phyloP scores from a whole-genome alignment of 2,113 vertebrate species.

The Brachypteracias leptosomus region DNA sequence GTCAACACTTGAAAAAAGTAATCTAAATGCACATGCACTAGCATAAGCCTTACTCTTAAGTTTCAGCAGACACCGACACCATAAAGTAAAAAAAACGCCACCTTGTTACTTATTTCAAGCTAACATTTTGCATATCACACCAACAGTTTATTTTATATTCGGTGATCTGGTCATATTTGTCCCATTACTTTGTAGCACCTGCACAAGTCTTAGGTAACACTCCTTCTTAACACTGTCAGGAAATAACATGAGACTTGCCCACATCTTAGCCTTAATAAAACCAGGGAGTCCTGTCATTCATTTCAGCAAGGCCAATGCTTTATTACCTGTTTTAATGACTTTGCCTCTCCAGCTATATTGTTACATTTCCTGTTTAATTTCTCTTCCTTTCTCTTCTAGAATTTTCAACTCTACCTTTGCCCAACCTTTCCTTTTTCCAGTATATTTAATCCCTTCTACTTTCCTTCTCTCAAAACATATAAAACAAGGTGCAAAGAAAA shows the following conservation, averaged over 20 bases:
- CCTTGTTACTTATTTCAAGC: background rate
- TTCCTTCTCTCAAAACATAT: background rate
- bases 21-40: background rate
- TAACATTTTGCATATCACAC: background rate
- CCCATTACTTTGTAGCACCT: background rate
- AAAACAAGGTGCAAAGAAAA: background rate
- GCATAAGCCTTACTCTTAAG: background rate
- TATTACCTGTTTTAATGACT: background rate
- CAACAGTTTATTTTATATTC: background rate
- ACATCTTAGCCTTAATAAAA: background rate
- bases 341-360: background rate
- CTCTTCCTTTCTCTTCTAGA: background rate
- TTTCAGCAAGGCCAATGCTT: background rate
- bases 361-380: background rate
- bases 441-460: background rate
- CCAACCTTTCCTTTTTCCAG: background rate
- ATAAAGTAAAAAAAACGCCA: background rate
- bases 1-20: background rate
- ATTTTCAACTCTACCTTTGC: background rate
- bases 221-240: background rate
- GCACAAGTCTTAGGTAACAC: background rate
- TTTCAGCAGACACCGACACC: background rate
- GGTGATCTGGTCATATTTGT: background rate
- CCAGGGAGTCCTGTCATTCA: background rate
- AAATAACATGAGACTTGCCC: background rate